Base-by-base conservation (phyloP, 1,140 invertebrate species). In the Agraylea sexmaculata region DNA sequence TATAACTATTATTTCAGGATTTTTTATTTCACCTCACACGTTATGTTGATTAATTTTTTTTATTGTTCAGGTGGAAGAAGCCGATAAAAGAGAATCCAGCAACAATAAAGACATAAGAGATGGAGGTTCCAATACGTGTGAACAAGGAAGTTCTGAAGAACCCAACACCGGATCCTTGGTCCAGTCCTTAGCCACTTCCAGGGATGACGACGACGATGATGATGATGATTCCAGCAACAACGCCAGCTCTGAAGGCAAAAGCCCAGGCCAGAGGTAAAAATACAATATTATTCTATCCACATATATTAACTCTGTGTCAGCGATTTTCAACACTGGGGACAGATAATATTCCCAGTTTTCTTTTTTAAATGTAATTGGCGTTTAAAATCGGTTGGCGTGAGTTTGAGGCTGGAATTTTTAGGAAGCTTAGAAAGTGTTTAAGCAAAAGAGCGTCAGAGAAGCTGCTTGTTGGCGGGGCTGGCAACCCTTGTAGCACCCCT, bases 211-310 rank as follows among this genome's bases (percentile, higher is more conserved):
- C 30, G n/a, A n/a, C n/a, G 68, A 69, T 45, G n/a, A n/a, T n/a
- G 73, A 75, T 40, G 73, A 75, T 39, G 71, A 74, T 48, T 73
- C 71, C 34, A 75, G 73, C 51, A 74, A 71, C 52, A 72, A 71
- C 43, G 69, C 68, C 45, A 74, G 74, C 50, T 75, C 71, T 33
- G 74, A 75, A 47, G 70, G 70, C 60, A 77, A 77, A 49, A 77
- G 74, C 55, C 71, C 74, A 16, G 73, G 69, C 50, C 70, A 76
- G 56, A 73, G 74, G 74, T 77, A 54, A 55, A 54, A 37, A 30
- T 30, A 33, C 22, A 12, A 36, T 23, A 29, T 21, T 4, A 5
- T 12, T 16, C n/a, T n/a, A n/a, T n/a, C n/a, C n/a, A n/a, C n/a
- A n/a, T n/a, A n/a, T n/a, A n/a, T n/a, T n/a, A n/a, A n/a, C n/a